phyloP scores from a whole-genome alignment of 2,888 invertebrate species.

The Plebejus anna region DNA sequence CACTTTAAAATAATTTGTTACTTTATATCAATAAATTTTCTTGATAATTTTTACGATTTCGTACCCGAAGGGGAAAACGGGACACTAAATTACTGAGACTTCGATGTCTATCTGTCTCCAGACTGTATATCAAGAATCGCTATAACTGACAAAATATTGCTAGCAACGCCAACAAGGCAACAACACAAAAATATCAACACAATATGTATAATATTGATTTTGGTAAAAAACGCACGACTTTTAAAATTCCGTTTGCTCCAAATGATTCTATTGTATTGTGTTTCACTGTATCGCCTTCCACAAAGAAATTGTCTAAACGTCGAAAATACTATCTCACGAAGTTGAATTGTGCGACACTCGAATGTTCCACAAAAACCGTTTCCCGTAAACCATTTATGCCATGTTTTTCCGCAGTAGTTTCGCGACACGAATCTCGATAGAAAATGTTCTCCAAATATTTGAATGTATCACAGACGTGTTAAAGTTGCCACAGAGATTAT shows the following conservation, averaged over 20 bases:
- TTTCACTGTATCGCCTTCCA: not conserved
- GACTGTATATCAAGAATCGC: too few relatives aligned
- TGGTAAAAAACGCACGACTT: not conserved
- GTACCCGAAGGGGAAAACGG: too few relatives aligned
- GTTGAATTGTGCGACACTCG: not conserved
- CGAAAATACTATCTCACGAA: slow-evolving; percentile 13
- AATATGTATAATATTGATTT: not conserved
- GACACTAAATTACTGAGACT: too few relatives aligned
- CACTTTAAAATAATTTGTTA: not conserved
- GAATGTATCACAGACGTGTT: slow-evolving; percentile 24
- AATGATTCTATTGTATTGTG: not conserved
- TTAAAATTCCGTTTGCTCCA: not conserved
- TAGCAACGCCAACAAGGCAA: too few relatives aligned
- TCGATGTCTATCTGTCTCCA: too few relatives aligned
- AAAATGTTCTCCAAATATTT: not conserved
- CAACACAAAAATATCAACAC: too few relatives aligned
- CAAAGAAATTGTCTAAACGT: slow-evolving; percentile 3
- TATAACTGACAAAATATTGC: too few relatives aligned
- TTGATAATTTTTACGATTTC: too few relatives aligned
- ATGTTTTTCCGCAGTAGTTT: slow-evolving; percentile 2
- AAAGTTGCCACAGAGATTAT: slow-evolving; percentile 25
- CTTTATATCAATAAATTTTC: too few relatives aligned
- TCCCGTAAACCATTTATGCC: not conserved
- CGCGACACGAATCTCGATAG: not conserved
- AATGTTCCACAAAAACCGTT: not conserved